Percentiles rank a stretch among this genome's conserved stretches.
Conservation (phyloP, 2,888 invertebrate genomes). For the Zygaena filipendulae region DNA sequence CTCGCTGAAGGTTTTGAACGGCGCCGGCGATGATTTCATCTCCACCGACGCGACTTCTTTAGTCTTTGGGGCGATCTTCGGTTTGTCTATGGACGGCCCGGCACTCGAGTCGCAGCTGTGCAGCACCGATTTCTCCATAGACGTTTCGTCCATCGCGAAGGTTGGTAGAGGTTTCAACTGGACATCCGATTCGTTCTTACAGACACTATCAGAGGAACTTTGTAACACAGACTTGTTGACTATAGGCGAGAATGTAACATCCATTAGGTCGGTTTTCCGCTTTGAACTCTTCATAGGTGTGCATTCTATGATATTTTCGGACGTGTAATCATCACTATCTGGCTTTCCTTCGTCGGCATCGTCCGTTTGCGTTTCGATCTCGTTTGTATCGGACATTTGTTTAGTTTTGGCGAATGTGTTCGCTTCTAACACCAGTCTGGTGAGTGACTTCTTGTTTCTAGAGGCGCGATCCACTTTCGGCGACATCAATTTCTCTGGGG, state of each 20-base stretch:
- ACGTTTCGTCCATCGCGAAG: slow-evolving; percentile 38
- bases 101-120: slow-evolving; percentile 23
- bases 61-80: neutral
- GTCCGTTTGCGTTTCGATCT: slow-evolving; percentile 21
- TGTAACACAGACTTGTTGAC: slow-evolving; percentile 46
- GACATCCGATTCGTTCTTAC: slow-evolving; percentile 23
- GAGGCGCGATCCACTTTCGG: slow-evolving; percentile 36
- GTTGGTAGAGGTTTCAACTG: slow-evolving; percentile 29
- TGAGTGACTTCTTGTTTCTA: slow-evolving; percentile 42
- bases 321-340: slow-evolving; percentile 10
- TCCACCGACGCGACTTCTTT: slow-evolving; percentile 17
- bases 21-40: slow-evolving; percentile 26
- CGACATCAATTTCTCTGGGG: slow-evolving; percentile 51
- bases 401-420: slow-evolving; percentile 52
- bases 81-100: neutral
- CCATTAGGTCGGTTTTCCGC: slow-evolving; percentile 35
- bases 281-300: slow-evolving; percentile 47
- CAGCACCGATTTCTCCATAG: slow-evolving; percentile 39
- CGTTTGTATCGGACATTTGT: slow-evolving; percentile 26
- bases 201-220: slow-evolving; percentile 36
- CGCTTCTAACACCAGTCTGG: slow-evolving; percentile 51
- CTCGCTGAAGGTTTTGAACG: slow-evolving; percentile 34
- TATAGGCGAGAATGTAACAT: slow-evolving; percentile 52
- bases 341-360: slow-evolving; percentile 14
- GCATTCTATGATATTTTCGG: slow-evolving; percentile 34